Percentiles rank a stretch among this genome's conserved stretches.
Conservation (phyloP, 2,113 vertebrate species). For the Embiotoca jacksoni region DNA sequence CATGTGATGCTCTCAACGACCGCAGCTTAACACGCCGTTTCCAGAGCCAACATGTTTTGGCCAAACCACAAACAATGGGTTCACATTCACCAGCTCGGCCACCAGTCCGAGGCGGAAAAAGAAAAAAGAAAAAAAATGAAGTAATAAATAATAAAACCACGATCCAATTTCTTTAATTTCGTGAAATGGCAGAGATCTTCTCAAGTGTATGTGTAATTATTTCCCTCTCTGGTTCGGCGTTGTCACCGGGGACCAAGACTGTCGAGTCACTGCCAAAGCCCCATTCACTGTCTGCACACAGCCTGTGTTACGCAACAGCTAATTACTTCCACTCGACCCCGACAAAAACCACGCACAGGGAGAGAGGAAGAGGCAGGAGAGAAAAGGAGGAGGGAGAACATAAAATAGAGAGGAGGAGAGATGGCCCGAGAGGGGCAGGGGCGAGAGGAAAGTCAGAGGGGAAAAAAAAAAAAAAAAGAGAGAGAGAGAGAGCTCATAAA, state of each 20-base stretch:
- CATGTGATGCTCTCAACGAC: conserved; percentile 7
- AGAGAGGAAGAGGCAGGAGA: conserved; percentile 36
- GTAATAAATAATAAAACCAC: conserved; percentile 68
- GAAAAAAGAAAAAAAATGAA: conserved; percentile 18
- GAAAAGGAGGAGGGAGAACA: conserved; percentile 30
- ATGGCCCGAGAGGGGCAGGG: background rate
- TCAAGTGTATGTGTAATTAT: conserved; percentile 77
- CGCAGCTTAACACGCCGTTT: conserved; percentile 42
- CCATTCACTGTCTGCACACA: conserved; percentile 77
- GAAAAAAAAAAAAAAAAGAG: background rate
- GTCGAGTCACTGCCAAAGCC: conserved; percentile 69
- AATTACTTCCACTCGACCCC: conserved; percentile 81
- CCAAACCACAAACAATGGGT: conserved; percentile 69
- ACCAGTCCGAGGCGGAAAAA: conserved; percentile 15
- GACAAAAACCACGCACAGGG: conserved; percentile 36
- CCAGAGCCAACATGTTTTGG: conserved; percentile 23
- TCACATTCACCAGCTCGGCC: conserved; percentile 50
- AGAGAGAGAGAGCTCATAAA: conserved; percentile 10
- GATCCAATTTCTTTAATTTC: conserved; percentile 62
- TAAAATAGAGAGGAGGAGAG: conserved; percentile 34
- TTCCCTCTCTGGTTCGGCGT: conserved; percentile 65
- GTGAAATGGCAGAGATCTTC: conserved; percentile 64
- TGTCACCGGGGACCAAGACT: conserved; percentile 64
- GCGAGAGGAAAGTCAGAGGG: conserved; percentile 14
- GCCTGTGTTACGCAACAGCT: conserved; percentile 78